Percentiles rank a stretch among this genome's conserved stretches.
Conservation (phyloP, 2,797 vertebrate genomes). For the Sebastes cheni region DNA sequence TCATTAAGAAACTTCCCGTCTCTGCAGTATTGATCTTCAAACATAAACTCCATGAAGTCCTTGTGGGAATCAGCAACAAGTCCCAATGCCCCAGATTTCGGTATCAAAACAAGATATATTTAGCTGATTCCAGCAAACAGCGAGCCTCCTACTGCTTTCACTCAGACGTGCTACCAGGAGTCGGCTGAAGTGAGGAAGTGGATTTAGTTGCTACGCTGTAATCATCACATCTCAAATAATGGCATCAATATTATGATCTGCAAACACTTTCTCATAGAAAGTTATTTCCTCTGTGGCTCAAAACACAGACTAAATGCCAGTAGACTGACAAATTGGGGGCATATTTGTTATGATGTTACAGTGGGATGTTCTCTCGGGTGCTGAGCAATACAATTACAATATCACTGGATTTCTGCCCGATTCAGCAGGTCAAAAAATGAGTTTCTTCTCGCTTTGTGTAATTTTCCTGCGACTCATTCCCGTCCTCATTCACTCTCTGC, state of each 20-base stretch:
- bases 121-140: conserved; percentile 32
- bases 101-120: conserved; percentile 65
- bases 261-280: background rate
- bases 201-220: background rate
- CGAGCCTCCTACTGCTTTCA: background rate
- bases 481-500: conserved; percentile 24
- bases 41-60: conserved; percentile 36
- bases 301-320: conserved; percentile 8
- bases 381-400: conserved; percentile 13
- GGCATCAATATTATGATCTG: conserved; percentile 12
- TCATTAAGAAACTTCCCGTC: conserved; percentile 15
- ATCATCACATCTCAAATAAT: conserved; percentile 9
- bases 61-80: conserved; percentile 45
- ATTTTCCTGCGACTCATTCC: conserved; percentile 7
- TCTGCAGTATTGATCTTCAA: conserved; percentile 46
- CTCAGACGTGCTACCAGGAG: background rate
- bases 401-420: background rate
- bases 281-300: conserved; percentile 9
- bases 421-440: conserved; percentile 28
- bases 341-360: background rate
- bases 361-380: conserved; percentile 10
- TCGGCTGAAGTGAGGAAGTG: conserved; percentile 7
- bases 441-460: conserved; percentile 11
- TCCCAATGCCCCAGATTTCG: conserved; percentile 52
- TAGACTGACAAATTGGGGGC: background rate